Conservation (phyloP, 2,888 invertebrate species). For the Morinoia aosen region DNA sequence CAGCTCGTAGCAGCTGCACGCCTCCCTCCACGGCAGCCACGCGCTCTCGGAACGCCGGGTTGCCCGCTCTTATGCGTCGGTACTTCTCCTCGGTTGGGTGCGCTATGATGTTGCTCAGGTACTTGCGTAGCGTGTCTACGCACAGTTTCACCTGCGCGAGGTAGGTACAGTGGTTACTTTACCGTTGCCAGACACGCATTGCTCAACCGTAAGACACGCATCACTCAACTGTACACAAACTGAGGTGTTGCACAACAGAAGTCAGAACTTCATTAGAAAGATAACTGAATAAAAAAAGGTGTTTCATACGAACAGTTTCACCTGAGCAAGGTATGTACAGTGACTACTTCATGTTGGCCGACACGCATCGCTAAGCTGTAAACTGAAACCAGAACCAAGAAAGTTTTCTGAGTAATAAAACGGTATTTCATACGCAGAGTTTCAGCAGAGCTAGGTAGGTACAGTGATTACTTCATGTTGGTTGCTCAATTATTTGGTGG, state of each 20-base stretch:
- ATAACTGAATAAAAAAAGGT: too few species aligned
- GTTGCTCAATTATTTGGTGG: too few species aligned
- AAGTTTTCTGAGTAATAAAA: too few species aligned
- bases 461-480: conserved; percentile 55
- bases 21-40: conserved; percentile 86
- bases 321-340: conserved; percentile 72
- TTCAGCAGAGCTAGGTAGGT: conserved; percentile 75
- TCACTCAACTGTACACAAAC: too few species aligned
- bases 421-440: conserved; percentile 78
- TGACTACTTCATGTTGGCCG: conserved; percentile 54
- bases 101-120: conserved; percentile 89
- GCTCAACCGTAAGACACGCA: too few species aligned
- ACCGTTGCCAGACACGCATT: conserved; percentile 63
- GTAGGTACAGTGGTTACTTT: too few species aligned
- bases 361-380: too few species aligned
- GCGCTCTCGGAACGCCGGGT: conserved; percentile 82
- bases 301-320: conserved; percentile 85
- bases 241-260: too few species aligned
- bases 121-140: conserved; percentile 88
- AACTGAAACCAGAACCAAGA: too few species aligned
- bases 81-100: conserved; percentile 91
- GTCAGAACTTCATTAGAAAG: too few species aligned
- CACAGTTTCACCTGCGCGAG: conserved; percentile 80
- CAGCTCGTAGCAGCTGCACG: conserved; percentile 84
- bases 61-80: conserved; percentile 88